These are phyloP conservation scores for Noctua janthe DNA, from an alignment of 2,888 invertebrate species.

Conservation along the genomic window DNA sequence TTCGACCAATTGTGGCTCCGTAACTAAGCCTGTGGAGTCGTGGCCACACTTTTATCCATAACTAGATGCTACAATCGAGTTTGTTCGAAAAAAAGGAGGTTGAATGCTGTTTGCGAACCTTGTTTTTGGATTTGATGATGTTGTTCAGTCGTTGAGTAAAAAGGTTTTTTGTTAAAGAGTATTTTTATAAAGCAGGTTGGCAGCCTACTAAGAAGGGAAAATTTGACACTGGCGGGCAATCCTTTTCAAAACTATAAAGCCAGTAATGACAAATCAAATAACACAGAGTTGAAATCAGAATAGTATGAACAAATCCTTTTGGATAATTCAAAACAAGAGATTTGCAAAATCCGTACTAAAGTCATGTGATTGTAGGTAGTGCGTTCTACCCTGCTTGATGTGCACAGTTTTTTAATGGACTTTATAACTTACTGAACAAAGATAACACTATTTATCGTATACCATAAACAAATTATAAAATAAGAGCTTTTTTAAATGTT, in stretches of 20 bases:
- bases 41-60: constrained; percentile 50
- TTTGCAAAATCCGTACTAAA: background rate
- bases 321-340: background rate
- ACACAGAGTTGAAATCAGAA: background rate
- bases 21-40: constrained; percentile 40
- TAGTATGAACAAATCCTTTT: background rate
- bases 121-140: constrained; percentile 20
- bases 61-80: constrained; percentile 17
- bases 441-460: background rate
- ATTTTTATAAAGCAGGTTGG: background rate
- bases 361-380: background rate
- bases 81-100: constrained; percentile 26
- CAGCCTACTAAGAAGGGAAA: background rate
- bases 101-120: background rate
- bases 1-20: constrained; percentile 63
- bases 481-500: background rate
- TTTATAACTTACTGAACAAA: background rate
- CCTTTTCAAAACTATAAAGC: background rate
- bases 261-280: background rate
- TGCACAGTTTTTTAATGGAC: background rate
- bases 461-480: background rate
- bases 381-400: background rate
- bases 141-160: background rate
- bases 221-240: background rate
- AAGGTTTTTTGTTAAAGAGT: background rate